Evolutionary conservation across 2,113 vertebrate species (phyloP).

Genomic region (Ginglymostoma cirratum): DNA sequence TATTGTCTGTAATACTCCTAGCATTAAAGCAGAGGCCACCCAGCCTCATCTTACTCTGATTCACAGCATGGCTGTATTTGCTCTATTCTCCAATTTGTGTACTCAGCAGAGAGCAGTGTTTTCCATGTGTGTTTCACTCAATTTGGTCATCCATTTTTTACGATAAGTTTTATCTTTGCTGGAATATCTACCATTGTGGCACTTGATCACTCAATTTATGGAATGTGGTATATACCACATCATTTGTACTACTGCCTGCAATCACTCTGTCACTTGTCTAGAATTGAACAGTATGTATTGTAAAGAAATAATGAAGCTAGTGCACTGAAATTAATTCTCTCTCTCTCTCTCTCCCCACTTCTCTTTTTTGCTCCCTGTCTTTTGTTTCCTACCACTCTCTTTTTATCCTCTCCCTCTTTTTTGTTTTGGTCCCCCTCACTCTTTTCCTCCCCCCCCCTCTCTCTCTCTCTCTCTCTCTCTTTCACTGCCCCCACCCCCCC

Average conservation of each 20-base stretch:
- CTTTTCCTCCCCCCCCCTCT: slow-evolving; percentile 36
- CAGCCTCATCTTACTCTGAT: too few species aligned
- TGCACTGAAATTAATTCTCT: not conserved
- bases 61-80: too few species aligned
- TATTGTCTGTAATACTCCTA: too few species aligned
- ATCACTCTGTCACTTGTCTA: not conserved
- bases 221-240: not conserved
- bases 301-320: not conserved
- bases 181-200: too few species aligned
- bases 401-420: not conserved
- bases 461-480: not conserved
- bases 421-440: slow-evolving; percentile 39
- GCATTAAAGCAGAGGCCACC: too few species aligned
- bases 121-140: too few species aligned
- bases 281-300: not conserved
- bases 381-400: slow-evolving; percentile 37
- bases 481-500: too few species aligned
- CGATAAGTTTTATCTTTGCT: too few species aligned
- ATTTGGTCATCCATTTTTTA: too few species aligned
- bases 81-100: too few species aligned
- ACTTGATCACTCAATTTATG: too few species aligned
- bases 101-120: too few species aligned
- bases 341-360: not conserved
- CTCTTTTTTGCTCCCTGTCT: slow-evolving; percentile 38
- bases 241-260: not conserved